Percentiles rank a stretch among this genome's conserved stretches.
Conservation (phyloP, 2,797 vertebrate species). For the Tokudaia tokunoshimensis region DNA sequence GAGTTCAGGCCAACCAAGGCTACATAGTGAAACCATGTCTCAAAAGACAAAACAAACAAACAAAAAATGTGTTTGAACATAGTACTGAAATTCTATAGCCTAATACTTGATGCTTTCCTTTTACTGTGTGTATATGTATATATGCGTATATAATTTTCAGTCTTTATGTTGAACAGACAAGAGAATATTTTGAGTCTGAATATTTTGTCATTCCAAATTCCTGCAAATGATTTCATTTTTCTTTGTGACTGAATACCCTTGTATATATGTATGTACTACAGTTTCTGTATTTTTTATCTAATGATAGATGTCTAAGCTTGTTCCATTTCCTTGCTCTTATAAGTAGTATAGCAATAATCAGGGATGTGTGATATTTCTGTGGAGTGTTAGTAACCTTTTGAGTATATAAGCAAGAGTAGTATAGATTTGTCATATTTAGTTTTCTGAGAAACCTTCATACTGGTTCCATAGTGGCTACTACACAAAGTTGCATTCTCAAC, state of each 20-base stretch:
- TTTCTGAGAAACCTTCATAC: not conserved
- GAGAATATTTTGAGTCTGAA: not conserved
- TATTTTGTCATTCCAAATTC: not conserved
- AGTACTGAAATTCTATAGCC: conserved; percentile 5
- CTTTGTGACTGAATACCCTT: not conserved
- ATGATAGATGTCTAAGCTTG: not conserved
- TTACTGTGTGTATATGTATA: conserved; percentile 1
- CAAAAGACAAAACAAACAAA: not conserved
- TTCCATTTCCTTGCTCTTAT: not conserved
- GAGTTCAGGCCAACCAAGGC: not conserved
- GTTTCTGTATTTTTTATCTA: not conserved
- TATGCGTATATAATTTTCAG: not conserved
- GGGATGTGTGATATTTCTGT: not conserved
- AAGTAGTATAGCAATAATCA: not conserved
- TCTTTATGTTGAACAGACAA: not conserved
- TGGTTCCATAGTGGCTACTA: not conserved
- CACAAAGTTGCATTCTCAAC: not conserved
- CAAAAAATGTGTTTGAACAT: not conserved
- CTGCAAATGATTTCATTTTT: not conserved
- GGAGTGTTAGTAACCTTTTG: not conserved
- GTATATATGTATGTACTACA: not conserved
- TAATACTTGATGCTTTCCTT: not conserved
- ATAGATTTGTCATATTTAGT: not conserved
- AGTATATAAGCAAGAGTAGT: not conserved
- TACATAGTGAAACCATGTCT: not conserved